Conservation (phyloP, 2,113 vertebrate genomes). For the Tetrao urogallus region DNA sequence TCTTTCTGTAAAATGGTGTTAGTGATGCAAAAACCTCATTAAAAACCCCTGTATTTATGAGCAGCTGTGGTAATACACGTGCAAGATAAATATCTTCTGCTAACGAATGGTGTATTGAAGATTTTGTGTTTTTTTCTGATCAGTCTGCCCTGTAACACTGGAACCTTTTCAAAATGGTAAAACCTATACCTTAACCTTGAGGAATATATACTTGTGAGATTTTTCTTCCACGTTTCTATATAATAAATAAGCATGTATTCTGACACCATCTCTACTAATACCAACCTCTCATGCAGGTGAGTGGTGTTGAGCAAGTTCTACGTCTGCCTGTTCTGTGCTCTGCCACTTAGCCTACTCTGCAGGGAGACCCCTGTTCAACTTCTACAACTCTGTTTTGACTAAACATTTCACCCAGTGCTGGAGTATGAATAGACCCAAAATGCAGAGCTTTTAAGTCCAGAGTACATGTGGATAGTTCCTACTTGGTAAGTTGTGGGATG, state of each 20-base stretch:
- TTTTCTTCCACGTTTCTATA: background rate
- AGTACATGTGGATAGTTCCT: background rate
- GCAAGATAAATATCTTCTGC: background rate
- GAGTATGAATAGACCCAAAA: background rate
- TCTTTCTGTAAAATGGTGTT: background rate
- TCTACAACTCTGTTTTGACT: fast-evolving
- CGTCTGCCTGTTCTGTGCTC: background rate
- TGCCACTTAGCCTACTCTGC: background rate
- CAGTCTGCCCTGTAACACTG: background rate
- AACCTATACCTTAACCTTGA: background rate
- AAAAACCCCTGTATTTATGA: background rate
- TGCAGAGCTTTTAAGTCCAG: background rate
- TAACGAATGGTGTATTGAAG: background rate
- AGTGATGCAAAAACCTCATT: fast-evolving
- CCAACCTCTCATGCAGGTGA: background rate
- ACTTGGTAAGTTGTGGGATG: background rate
- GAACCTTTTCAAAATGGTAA: background rate
- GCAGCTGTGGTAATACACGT: background rate
- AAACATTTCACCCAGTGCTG: background rate
- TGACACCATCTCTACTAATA: background rate
- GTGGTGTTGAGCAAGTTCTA: background rate
- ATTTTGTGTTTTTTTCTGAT: background rate
- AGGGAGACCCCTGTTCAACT: background rate
- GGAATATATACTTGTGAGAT: background rate
- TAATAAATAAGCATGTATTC: background rate